phyloP scores from a whole-genome alignment of 2,797 vertebrate species.

The Diceros bicornis region DNA sequence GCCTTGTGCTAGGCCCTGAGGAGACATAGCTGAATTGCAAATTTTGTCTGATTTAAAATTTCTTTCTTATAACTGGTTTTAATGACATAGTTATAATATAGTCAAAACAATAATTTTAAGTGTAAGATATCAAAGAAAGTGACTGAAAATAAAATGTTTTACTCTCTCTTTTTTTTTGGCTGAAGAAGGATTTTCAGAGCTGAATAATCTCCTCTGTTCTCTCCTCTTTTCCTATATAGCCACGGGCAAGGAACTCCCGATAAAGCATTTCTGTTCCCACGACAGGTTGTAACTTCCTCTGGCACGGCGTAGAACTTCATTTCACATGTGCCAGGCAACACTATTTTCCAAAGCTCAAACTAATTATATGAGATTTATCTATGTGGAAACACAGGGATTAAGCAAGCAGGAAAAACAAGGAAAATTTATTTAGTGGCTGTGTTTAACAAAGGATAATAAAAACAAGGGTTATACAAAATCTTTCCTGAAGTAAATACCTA shows the following conservation, averaged over 20 bases:
- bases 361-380: constrained; percentile 91
- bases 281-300: constrained; percentile 51
- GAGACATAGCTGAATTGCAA: background rate
- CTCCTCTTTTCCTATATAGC: constrained; percentile 58
- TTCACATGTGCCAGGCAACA: constrained; percentile 82
- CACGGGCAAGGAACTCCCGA: constrained; percentile 62
- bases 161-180: background rate
- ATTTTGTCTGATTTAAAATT: constrained; percentile 3
- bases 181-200: constrained; percentile 39
- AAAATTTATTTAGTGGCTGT: constrained; percentile 86
- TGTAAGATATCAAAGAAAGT: constrained; percentile 41
- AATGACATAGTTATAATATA: constrained; percentile 3
- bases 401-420: constrained; percentile 82
- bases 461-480: constrained; percentile 79
- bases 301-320: constrained; percentile 71
- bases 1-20: background rate
- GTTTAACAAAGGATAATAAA: constrained; percentile 87
- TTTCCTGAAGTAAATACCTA: constrained; percentile 82
- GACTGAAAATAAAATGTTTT: constrained; percentile 53
- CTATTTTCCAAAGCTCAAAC: constrained; percentile 84
- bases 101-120: constrained; percentile 9
- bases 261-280: constrained; percentile 73
- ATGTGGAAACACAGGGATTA: constrained; percentile 88
- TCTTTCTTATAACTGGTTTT: background rate
- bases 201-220: constrained; percentile 63